Conservation (phyloP, 37 sponge, comb jelly and placozoan species). For the Ianthella basta region DNA sequence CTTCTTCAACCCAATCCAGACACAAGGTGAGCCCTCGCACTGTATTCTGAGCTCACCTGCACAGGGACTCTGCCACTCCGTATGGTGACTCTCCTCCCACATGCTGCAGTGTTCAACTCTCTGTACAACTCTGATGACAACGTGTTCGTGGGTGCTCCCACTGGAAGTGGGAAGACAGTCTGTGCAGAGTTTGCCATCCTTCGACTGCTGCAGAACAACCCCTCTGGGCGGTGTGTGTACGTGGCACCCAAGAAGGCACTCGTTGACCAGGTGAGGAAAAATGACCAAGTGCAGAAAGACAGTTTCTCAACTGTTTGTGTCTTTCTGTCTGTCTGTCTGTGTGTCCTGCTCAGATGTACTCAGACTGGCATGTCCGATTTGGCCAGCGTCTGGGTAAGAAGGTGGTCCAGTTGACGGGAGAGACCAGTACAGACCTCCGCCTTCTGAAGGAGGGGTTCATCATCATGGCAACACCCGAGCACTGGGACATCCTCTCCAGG, state of each 20-base stretch:
- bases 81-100: not conserved
- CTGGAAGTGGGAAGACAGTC: slow-evolving; percentile 98
- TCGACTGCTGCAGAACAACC: slow-evolving; percentile 66
- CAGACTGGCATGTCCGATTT: slow-evolving; percentile 90
- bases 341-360: slow-evolving; percentile 63
- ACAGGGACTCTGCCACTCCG: not conserved
- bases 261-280: slow-evolving; percentile 82
- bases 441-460: slow-evolving; percentile 91
- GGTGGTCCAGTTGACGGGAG: slow-evolving; percentile 94
- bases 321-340: too few species aligned
- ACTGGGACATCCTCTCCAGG: slow-evolving; percentile 97
- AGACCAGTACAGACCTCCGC: slow-evolving; percentile 91
- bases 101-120: slow-evolving; percentile 96
- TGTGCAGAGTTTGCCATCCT: slow-evolving; percentile 99
- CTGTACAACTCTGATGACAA: slow-evolving; percentile 98
- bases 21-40: slow-evolving; percentile 69
- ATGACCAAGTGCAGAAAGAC: not conserved
- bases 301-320: not conserved
- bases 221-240: slow-evolving; percentile 84
- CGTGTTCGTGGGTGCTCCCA: slow-evolving; percentile 97
- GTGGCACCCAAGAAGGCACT: slow-evolving; percentile 89
- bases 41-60: not conserved
- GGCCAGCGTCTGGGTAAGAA: slow-evolving; percentile 80
- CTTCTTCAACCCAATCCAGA: slow-evolving; percentile 97
- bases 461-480: slow-evolving; percentile 91